Percentiles rank a stretch among this genome's conserved stretches.
phyloP scores from a whole-genome alignment of 1,140 invertebrate genomes.

The Drosophila obscura region DNA sequence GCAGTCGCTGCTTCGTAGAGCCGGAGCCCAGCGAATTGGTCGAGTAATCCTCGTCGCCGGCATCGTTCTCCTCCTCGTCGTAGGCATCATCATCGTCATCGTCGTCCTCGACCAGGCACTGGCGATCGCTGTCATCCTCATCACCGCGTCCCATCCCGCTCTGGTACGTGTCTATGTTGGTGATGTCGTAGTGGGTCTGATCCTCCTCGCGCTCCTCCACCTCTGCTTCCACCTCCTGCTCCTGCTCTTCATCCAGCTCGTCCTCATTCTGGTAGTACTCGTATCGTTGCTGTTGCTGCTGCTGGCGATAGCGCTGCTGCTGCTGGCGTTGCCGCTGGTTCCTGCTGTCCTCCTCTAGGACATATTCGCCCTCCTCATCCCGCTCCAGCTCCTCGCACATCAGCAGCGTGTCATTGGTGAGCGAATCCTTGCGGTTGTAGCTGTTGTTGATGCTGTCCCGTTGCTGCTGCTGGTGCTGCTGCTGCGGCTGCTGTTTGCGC shows the following conservation, averaged over 20 bases:
- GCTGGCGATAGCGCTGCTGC: constrained; percentile 55
- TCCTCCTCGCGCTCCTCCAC: constrained; percentile 75
- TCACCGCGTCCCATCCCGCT: constrained; percentile 67
- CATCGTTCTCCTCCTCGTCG: constrained; percentile 75
- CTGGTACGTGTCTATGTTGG: constrained; percentile 81
- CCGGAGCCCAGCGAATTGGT: constrained; percentile 74
- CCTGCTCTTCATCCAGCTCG: constrained; percentile 57
- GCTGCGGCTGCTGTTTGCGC: constrained; percentile 44
- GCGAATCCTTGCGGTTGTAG: constrained; percentile 74
- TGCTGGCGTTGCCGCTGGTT: constrained; percentile 57
- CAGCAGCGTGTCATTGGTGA: constrained; percentile 76
- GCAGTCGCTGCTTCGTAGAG: constrained; percentile 72
- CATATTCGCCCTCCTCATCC: constrained; percentile 62
- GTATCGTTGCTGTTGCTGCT: constrained; percentile 68
- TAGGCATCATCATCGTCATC: constrained; percentile 66
- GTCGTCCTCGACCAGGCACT: constrained; percentile 72
- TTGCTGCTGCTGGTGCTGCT: constrained; percentile 59
- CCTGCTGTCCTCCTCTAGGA: constrained; percentile 51
- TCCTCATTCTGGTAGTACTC: constrained; percentile 76
- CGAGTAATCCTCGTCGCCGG: constrained; percentile 78
- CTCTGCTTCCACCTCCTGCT: constrained; percentile 34
- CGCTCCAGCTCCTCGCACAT: constrained; percentile 77
- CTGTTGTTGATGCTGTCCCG: constrained; percentile 79
- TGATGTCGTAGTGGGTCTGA: constrained; percentile 81
- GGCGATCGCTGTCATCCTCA: constrained; percentile 77